phyloP scores from a whole-genome alignment of 23 tunicate species.

The Halocynthia aurantium region DNA sequence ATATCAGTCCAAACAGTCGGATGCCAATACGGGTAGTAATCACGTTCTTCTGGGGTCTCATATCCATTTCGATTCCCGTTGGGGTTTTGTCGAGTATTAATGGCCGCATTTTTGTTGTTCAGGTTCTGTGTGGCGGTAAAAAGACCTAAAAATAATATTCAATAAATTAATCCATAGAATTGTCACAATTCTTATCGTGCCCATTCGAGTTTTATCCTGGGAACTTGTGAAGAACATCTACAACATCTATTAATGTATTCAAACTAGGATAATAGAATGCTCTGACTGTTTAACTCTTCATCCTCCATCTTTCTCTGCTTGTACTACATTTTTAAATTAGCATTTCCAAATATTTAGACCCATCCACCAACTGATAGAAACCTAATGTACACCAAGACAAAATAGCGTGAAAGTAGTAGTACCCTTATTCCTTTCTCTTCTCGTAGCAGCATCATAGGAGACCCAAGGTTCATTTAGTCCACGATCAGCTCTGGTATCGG shows the following conservation, averaged over 20 bases:
- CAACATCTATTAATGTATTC: no score
- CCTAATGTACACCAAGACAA: neutral
- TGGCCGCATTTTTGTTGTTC: slow-evolving; percentile 46
- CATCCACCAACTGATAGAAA: no score
- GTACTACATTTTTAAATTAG: no score
- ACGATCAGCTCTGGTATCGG: slow-evolving; percentile 24
- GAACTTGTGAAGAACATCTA: no score
- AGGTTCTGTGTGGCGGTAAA: slow-evolving; percentile 78
- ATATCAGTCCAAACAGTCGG: slow-evolving; percentile 90
- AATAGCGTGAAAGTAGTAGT: neutral
- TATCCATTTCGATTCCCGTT: slow-evolving; percentile 54
- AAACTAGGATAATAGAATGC: no score
- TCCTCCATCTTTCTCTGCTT: no score
- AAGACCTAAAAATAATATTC: slow-evolving; percentile 37
- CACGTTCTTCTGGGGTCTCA: slow-evolving; percentile 95
- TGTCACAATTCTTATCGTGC: no score
- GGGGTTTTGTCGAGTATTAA: slow-evolving; percentile 79
- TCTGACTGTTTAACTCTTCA: no score
- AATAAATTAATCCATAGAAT: no score
- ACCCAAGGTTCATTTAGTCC: slow-evolving; percentile 93
- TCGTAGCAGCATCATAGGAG: slow-evolving; percentile 80
- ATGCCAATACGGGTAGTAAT: slow-evolving; percentile 91
- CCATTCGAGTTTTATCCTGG: no score
- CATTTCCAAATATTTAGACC: no score
- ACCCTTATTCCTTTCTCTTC: slow-evolving; percentile 87